Conservation (phyloP, 1,140 invertebrate species). For the Tetragonula clypearis region DNA sequence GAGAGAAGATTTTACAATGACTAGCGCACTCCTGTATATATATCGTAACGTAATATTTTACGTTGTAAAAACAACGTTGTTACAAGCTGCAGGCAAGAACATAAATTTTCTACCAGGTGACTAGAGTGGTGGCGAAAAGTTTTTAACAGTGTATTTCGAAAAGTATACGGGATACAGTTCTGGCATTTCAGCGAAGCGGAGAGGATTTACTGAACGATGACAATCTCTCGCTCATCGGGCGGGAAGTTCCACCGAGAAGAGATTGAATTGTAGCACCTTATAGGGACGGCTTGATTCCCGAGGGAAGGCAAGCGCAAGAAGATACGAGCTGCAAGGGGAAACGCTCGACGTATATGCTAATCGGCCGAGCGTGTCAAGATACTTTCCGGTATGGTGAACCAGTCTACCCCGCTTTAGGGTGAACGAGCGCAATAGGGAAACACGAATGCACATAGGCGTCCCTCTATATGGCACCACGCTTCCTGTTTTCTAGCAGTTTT, state of each 20-base stretch:
- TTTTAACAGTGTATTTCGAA: background rate
- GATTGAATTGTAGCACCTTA: slow-evolving; percentile 67
- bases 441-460: slow-evolving; percentile 51
- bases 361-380: slow-evolving; percentile 59
- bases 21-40: too few species aligned
- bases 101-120: too few species aligned
- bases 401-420: slow-evolving; percentile 50
- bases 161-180: background rate
- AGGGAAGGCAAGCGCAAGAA: slow-evolving; percentile 30
- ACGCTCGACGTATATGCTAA: slow-evolving; percentile 57
- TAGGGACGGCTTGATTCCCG: slow-evolving; percentile 31
- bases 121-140: too few species aligned
- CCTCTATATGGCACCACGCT: slow-evolving; percentile 51
- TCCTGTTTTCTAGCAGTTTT: background rate
- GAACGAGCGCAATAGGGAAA: slow-evolving; percentile 52
- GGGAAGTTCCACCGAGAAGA: slow-evolving; percentile 20
- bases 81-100: too few species aligned
- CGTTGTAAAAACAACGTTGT: too few species aligned
- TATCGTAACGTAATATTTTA: too few species aligned
- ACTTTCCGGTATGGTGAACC: slow-evolving; percentile 46
- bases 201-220: slow-evolving; percentile 49
- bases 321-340: slow-evolving; percentile 40
- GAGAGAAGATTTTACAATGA: too few species aligned
- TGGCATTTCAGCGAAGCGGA: background rate
- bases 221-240: slow-evolving; percentile 17